These are phyloP conservation scores for Lateolabrax maculatus DNA, from an alignment of 2,797 vertebrate genomes.

Conservation along the genomic window DNA sequence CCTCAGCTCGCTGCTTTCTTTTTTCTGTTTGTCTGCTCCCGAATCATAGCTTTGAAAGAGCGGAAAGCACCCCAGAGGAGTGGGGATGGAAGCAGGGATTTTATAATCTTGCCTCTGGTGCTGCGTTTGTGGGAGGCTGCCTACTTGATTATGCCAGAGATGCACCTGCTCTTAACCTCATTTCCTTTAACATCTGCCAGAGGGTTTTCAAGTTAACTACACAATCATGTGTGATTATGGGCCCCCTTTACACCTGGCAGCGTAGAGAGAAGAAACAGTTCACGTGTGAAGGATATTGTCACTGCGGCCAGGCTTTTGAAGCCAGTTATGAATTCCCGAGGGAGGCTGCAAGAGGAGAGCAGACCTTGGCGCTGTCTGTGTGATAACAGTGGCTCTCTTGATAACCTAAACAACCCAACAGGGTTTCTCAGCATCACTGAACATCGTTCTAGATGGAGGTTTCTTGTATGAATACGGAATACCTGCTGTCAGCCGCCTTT, in stretches of 20 bases:
- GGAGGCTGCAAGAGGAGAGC: constrained; percentile 17
- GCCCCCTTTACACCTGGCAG: constrained; percentile 32
- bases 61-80: constrained; percentile 45
- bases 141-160: constrained; percentile 66
- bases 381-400: constrained; percentile 23
- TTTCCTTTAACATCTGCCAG: constrained; percentile 70
- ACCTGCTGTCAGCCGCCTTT: background rate
- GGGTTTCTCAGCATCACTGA: background rate
- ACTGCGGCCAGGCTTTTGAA: constrained; percentile 25
- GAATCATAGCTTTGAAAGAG: constrained; percentile 46
- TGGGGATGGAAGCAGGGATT: constrained; percentile 39
- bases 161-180: constrained; percentile 73
- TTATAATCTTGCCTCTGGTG: constrained; percentile 52
- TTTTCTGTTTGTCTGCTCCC: constrained; percentile 25
- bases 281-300: constrained; percentile 33
- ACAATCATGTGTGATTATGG: constrained; percentile 70
- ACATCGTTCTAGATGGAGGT: constrained; percentile 29
- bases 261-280: constrained; percentile 33
- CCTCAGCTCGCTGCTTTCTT: constrained; percentile 29
- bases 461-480: constrained; percentile 30
- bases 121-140: constrained; percentile 42
- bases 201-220: constrained; percentile 67
- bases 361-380: constrained; percentile 15
- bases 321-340: constrained; percentile 36
- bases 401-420: constrained; percentile 19